Evolutionary conservation across 2,888 invertebrate species (phyloP).

Genomic region (Harpalus rufipes): DNA sequence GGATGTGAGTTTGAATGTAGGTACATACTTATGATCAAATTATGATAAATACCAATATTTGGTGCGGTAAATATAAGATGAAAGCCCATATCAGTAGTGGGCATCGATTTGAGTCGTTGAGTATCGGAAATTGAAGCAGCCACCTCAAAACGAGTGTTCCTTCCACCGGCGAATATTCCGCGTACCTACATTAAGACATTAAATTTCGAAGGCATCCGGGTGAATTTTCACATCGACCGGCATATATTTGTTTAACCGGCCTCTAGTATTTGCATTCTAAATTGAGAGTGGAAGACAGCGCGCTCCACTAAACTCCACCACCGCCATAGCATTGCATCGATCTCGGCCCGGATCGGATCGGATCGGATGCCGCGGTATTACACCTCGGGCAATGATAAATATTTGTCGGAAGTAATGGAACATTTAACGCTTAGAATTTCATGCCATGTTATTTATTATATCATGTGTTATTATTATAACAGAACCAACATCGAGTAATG

Average conservation of each 20-base stretch:
- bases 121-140: conserved; percentile 36
- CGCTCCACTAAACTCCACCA: background rate
- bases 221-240: conserved; percentile 47
- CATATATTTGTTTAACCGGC: conserved; percentile 48
- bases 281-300: conserved; percentile 29
- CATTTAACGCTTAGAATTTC: conserved; percentile 41
- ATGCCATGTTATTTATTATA: conserved; percentile 47
- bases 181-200: conserved; percentile 47
- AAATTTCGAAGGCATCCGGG: conserved; percentile 45
- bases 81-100: background rate
- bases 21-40: background rate
- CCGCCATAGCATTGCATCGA: conserved; percentile 2
- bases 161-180: conserved; percentile 29
- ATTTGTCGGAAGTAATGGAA: conserved; percentile 51
- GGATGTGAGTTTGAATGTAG: background rate
- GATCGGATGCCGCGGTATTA: conserved; percentile 36
- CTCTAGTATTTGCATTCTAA: conserved; percentile 53
- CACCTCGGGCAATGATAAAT: conserved; percentile 51
- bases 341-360: conserved; percentile 25
- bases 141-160: conserved; percentile 41
- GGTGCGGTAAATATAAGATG: background rate
- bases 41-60: background rate
- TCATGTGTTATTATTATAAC: conserved; percentile 38
- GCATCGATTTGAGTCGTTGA: conserved; percentile 13
- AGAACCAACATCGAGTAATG: conserved; percentile 14